Conservation (phyloP, 2,888 invertebrate species). For the Dione vanillae region DNA sequence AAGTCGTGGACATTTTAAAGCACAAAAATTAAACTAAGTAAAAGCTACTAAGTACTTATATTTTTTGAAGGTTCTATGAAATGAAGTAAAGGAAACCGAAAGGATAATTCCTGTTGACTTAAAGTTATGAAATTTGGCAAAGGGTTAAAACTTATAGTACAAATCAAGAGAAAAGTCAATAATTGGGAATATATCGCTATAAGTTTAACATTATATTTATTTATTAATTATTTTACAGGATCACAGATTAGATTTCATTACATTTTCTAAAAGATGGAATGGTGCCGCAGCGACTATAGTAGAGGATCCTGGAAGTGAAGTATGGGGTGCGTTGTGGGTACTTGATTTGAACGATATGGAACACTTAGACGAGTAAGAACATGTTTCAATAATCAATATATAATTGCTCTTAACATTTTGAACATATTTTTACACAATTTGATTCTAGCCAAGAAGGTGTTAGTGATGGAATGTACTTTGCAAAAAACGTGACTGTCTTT, state of each 20-base stretch:
- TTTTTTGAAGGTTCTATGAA: no score
- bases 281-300: slow-evolving; percentile 92
- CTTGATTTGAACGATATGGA: slow-evolving; percentile 80
- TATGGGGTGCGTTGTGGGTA: slow-evolving; percentile 90
- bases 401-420: not conserved
- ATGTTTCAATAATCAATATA: not conserved
- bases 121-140: no score
- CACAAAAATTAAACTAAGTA: no score
- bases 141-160: no score
- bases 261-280: slow-evolving; percentile 85
- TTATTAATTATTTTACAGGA: slow-evolving; percentile 69
- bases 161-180: no score
- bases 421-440: not conserved
- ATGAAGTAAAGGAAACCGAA: no score
- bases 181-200: no score
- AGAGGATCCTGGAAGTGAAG: slow-evolving; percentile 72
- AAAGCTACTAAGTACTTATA: no score
- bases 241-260: slow-evolving; percentile 86
- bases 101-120: no score
- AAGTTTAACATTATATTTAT: not conserved
- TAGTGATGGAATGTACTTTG: slow-evolving; percentile 83
- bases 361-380: slow-evolving; percentile 85
- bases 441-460: slow-evolving; percentile 65
- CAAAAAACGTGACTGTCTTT: slow-evolving; percentile 83
- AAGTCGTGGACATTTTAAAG: no score